These are phyloP conservation scores for Triplophysa tibetana DNA, from an alignment of 2,113 vertebrate genomes.

Conservation along the genomic window DNA sequence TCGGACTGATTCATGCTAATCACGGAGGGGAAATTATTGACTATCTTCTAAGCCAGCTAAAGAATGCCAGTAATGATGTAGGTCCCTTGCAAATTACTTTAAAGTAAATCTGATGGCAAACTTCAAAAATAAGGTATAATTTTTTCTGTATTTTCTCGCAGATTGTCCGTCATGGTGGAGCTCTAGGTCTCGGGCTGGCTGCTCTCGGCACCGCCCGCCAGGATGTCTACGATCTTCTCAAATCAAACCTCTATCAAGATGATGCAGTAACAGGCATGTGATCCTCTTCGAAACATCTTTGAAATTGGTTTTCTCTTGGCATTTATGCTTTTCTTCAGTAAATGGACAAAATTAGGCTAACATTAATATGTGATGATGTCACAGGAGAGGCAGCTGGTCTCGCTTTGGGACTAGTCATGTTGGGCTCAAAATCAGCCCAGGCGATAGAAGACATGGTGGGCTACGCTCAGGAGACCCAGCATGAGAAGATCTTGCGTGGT, in stretches of 20 bases:
- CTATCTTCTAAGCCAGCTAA: slow-evolving; percentile 95
- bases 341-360: background rate
- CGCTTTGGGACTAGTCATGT: slow-evolving; percentile 93
- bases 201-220: slow-evolving; percentile 95
- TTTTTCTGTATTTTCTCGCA: slow-evolving; percentile 59
- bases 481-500: slow-evolving; percentile 96
- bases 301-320: background rate
- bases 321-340: background rate
- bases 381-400: slow-evolving; percentile 94
- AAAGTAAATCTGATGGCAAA: background rate
- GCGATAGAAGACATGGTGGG: slow-evolving; percentile 99
- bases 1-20: slow-evolving; percentile 98
- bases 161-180: slow-evolving; percentile 98
- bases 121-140: background rate
- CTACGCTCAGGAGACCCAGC: slow-evolving; percentile 96
- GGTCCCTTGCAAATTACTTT: slow-evolving; percentile 47
- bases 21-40: slow-evolving; percentile 98
- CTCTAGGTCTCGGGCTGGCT: slow-evolving; percentile 91
- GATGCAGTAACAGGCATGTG: slow-evolving; percentile 93
- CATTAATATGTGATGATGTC: background rate
- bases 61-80: slow-evolving; percentile 98
- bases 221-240: slow-evolving; percentile 96
- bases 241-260: slow-evolving; percentile 98
- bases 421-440: slow-evolving; percentile 97
- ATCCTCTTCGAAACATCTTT: background rate